These are phyloP conservation scores for Mareca penelope DNA, from an alignment of 2,797 vertebrate species.

Conservation along the genomic window DNA sequence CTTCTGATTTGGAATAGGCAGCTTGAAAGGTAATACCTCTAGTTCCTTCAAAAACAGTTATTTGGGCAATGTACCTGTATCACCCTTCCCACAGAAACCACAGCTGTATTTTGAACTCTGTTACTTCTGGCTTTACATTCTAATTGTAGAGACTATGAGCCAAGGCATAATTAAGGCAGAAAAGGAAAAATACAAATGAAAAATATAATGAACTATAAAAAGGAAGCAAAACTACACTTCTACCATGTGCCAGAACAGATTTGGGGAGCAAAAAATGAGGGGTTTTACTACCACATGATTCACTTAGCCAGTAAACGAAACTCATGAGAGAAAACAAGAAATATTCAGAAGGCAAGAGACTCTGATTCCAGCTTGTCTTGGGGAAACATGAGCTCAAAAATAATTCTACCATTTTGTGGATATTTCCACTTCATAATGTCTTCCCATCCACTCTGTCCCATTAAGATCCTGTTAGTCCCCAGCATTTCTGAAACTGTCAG, in stretches of 20 bases:
- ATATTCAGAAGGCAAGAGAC: background rate
- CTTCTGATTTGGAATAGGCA: background rate
- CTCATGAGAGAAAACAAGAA: background rate
- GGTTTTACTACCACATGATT: background rate
- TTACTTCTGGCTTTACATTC: background rate
- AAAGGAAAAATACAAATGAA: background rate
- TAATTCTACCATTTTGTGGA: background rate
- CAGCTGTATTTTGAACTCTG: background rate
- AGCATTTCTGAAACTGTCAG: constrained; percentile 14
- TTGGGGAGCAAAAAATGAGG: background rate
- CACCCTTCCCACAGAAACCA: background rate
- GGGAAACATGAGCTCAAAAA: background rate
- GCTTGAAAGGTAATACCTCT: background rate
- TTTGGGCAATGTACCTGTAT: background rate
- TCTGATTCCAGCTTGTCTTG: background rate
- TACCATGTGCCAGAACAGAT: background rate
- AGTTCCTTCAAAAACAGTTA: background rate
- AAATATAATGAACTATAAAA: background rate
- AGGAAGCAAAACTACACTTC: background rate
- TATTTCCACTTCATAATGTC: background rate
- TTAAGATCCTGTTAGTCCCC: background rate
- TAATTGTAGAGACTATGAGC: background rate
- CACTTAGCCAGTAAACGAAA: background rate
- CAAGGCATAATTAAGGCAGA: background rate
- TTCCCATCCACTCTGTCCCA: background rate